Percentiles rank a stretch among this genome's conserved stretches.
Evolutionary conservation across 1,140 invertebrate species (phyloP).

Genomic region (Geopemphigus sp.): DNA sequence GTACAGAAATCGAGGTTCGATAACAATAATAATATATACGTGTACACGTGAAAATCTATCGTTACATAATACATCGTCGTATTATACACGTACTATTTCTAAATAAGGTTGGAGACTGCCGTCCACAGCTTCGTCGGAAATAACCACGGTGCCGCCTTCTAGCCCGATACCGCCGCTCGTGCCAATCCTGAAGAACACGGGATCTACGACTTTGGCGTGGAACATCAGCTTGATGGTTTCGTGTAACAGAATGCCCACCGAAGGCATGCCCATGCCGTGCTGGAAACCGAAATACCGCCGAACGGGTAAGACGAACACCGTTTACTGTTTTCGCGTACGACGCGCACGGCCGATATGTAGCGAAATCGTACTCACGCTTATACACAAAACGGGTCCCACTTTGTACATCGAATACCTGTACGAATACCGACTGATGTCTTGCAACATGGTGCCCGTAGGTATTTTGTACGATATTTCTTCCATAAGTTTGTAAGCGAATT

Average conservation of each 20-base stretch:
- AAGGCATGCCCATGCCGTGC: constrained; percentile 94
- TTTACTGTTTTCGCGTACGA: too few species aligned
- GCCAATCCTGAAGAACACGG: constrained; percentile 87
- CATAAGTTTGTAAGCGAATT: constrained; percentile 90
- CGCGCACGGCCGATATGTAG: too few species aligned
- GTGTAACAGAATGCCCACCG: constrained; percentile 85
- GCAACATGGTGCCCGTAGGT: constrained; percentile 79
- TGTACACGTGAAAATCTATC: too few species aligned
- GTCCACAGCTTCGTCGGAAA: constrained; percentile 83
- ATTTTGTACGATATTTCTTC: constrained; percentile 85
- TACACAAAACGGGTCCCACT: constrained; percentile 87
- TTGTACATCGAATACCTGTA: constrained; percentile 97
- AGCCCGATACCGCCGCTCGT: constrained; percentile 91
- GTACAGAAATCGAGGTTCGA: too few species aligned
- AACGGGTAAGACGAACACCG: too few species aligned
- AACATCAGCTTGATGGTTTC: constrained; percentile 93
- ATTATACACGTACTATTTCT: constrained; percentile 62
- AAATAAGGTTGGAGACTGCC: constrained; percentile 70
- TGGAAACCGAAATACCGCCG: constrained; percentile 55
- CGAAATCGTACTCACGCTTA: constrained; percentile 73
- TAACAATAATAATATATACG: too few species aligned
- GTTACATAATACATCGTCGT: too few species aligned
- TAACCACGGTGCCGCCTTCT: constrained; percentile 83
- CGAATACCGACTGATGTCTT: constrained; percentile 87
- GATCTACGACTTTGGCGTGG: constrained; percentile 82